Percentiles rank a stretch among this genome's conserved stretches.
Evolutionary conservation across 2,888 invertebrate species (phyloP).

Genomic region (Aradus depressus): DNA sequence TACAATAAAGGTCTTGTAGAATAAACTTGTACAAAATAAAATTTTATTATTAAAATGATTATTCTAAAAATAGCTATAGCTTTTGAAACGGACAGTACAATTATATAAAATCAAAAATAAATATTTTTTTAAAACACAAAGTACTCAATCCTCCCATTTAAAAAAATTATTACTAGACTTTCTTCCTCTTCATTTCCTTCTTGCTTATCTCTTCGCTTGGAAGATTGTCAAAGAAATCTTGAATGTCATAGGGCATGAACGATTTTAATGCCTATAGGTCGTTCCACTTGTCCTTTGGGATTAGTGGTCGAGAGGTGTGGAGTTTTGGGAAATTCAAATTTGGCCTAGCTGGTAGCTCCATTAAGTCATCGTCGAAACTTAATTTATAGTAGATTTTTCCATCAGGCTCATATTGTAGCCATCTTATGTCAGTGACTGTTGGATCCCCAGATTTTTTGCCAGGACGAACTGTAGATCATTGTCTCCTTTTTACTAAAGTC

Average conservation of each 20-base stretch:
- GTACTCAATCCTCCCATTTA: too few relatives aligned
- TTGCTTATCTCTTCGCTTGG: not conserved
- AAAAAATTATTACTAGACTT: too few relatives aligned
- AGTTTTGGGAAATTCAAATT: slow-evolving; percentile 4
- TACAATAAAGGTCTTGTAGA: too few relatives aligned
- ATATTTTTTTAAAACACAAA: too few relatives aligned
- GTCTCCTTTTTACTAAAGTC: slow-evolving; percentile 13
- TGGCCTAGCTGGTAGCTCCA: slow-evolving; percentile 6
- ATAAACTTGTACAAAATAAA: too few relatives aligned
- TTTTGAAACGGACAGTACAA: too few relatives aligned
- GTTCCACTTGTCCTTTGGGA: slow-evolving; percentile 3
- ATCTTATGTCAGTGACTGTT: slow-evolving; percentile 15
- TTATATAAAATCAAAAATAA: too few relatives aligned
- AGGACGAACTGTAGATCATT: slow-evolving; percentile 16
- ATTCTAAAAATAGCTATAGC: too few relatives aligned
- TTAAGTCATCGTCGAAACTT: slow-evolving; percentile 14
- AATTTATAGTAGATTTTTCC: slow-evolving; percentile 18
- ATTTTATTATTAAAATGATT: too few relatives aligned
- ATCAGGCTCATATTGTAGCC: slow-evolving; percentile 12
- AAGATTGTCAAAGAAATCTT: not conserved
- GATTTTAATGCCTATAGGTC: slow-evolving; percentile 30
- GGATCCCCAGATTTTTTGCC: slow-evolving; percentile 20
- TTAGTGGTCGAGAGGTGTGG: not conserved
- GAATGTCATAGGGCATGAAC: slow-evolving; percentile 31
- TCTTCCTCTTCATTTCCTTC: slow-evolving; percentile 1